These are phyloP conservation scores for Cerceris rybyensis DNA, from an alignment of 2,888 invertebrate species.

Conservation along the genomic window DNA sequence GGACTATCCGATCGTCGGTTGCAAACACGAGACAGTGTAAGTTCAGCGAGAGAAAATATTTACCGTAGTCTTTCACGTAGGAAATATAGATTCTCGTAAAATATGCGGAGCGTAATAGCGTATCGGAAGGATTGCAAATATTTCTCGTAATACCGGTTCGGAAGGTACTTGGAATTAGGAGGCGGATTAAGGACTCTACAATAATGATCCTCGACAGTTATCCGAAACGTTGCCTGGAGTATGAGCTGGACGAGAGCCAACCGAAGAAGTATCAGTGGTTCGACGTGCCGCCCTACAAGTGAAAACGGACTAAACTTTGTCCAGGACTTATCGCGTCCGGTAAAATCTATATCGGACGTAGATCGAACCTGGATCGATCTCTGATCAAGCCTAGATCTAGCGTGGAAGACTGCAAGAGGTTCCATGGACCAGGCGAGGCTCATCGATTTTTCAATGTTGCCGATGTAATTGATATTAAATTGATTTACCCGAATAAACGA, in stretches of 20 bases:
- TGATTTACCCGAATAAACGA: too few species aligned
- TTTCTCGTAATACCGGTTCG: background rate
- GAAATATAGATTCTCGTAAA: too few species aligned
- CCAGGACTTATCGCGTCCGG: conserved; percentile 17
- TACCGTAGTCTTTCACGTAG: background rate
- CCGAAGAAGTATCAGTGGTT: conserved; percentile 77
- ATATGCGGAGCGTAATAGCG: background rate
- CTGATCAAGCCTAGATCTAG: too few species aligned
- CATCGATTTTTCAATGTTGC: too few species aligned
- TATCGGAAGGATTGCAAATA: background rate
- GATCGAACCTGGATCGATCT: conserved; percentile 2
- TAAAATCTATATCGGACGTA: background rate
- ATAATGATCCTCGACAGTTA: conserved; percentile 63
- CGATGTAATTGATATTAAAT: too few species aligned
- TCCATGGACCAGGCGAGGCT: too few species aligned
- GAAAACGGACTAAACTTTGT: conserved; percentile 17
- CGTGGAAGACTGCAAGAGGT: too few species aligned
- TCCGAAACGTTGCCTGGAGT: conserved; percentile 75
- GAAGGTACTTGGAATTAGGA: conserved; percentile 1
- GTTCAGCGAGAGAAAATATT: conserved; percentile 55
- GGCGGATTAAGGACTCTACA: conserved; percentile 30
- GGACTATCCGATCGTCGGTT: conserved; percentile 84
- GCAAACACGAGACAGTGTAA: conserved; percentile 84
- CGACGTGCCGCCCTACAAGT: conserved; percentile 74
- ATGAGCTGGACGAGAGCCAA: conserved; percentile 75